Percentiles rank a stretch among this genome's conserved stretches.
Evolutionary conservation across 2,888 invertebrate genomes (phyloP).

Genomic region (Acrobasis consociella): DNA sequence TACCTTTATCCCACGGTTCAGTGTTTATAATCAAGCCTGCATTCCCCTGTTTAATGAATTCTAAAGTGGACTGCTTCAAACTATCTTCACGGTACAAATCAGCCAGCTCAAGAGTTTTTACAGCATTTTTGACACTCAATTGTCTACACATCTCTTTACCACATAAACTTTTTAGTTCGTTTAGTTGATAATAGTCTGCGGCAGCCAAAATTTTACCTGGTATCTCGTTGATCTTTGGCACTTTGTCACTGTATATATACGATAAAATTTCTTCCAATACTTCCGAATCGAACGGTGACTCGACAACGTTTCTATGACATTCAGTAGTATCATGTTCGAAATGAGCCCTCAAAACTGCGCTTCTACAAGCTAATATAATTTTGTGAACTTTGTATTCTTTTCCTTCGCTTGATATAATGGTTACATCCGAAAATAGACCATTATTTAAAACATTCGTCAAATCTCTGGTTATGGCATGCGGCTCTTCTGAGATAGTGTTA

Average conservation of each 20-base stretch:
- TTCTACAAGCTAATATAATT: conserved; percentile 68
- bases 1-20: conserved; percentile 66
- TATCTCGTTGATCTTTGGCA: conserved; percentile 68
- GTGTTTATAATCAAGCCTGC: conserved; percentile 70
- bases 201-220: conserved; percentile 70
- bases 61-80: conserved; percentile 64
- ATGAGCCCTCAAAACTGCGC: conserved; percentile 70
- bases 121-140: conserved; percentile 71
- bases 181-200: conserved; percentile 73
- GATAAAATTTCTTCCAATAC: conserved; percentile 66
- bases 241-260: conserved; percentile 72
- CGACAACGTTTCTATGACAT: conserved; percentile 64
- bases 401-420: conserved; percentile 66
- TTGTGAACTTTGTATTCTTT: conserved; percentile 70
- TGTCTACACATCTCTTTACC: conserved; percentile 71
- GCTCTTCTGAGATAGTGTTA: conserved; percentile 51
- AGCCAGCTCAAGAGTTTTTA: conserved; percentile 70
- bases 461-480: conserved; percentile 63
- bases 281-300: conserved; percentile 65
- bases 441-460: conserved; percentile 65
- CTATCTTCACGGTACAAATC: conserved; percentile 68
- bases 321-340: conserved; percentile 75
- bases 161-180: conserved; percentile 66
- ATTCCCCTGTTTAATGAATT: conserved; percentile 75
- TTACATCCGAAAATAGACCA: conserved; percentile 69